These are phyloP conservation scores for Genyomyrus donnyi DNA, from an alignment of 2,113 vertebrate species.

Conservation along the genomic window DNA sequence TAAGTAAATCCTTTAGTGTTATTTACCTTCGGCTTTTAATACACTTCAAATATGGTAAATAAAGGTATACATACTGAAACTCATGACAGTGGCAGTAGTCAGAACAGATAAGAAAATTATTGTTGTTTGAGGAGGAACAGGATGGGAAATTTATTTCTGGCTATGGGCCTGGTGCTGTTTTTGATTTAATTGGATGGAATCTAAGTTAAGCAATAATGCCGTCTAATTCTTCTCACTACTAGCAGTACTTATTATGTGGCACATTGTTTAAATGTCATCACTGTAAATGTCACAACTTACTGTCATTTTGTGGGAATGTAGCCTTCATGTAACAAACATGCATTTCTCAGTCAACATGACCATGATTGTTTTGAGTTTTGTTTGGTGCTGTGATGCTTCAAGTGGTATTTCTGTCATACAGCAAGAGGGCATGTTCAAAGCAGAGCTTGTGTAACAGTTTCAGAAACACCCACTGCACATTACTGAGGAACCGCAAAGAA, in stretches of 20 bases:
- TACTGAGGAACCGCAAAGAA: background rate
- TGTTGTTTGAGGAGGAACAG: background rate
- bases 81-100: background rate
- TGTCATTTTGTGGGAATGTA: background rate
- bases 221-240: background rate
- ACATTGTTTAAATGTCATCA: background rate
- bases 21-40: background rate
- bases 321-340: background rate
- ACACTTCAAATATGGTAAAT: background rate
- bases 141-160: background rate
- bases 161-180: background rate
- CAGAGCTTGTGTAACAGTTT: background rate
- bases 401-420: background rate
- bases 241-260: background rate
- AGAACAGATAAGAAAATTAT: background rate
- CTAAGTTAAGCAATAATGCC: background rate
- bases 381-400: background rate
- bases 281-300: background rate
- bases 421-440: background rate
- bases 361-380: background rate
- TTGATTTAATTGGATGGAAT: background rate
- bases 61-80: background rate
- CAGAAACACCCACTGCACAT: background rate
- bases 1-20: background rate
- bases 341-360: background rate